Conservation (phyloP, 2,113 vertebrate genomes). For the Sinocyclocheilus rhinocerous region DNA sequence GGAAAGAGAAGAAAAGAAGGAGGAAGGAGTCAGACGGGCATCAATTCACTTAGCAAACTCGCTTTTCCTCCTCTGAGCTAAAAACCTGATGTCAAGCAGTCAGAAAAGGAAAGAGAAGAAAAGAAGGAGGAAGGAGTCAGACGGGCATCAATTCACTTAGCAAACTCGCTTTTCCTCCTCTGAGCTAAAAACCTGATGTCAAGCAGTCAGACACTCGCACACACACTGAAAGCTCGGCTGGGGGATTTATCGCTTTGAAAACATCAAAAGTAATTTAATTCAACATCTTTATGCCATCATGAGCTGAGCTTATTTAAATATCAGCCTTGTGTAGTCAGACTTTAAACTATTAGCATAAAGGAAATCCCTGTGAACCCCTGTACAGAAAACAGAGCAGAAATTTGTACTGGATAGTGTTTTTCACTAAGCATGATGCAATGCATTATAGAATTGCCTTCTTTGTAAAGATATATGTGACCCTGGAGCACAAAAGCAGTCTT, state of each 20-base stretch:
- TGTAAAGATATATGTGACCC: background rate
- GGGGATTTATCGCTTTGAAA: conserved; percentile 2
- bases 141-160: conserved; percentile 55
- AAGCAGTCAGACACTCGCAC: background rate
- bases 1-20: conserved; percentile 41
- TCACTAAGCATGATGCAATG: background rate
- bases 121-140: conserved; percentile 43
- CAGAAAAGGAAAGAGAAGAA: conserved; percentile 42
- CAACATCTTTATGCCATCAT: conserved; percentile 13
- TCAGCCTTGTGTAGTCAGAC: background rate
- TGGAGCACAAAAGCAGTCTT: no score
- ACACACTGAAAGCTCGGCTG: background rate
- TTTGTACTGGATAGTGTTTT: background rate
- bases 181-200: conserved; percentile 23
- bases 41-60: conserved; percentile 56
- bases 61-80: conserved; percentile 20
- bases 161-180: conserved; percentile 44
- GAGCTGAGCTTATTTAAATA: conserved; percentile 13
- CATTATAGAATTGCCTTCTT: background rate
- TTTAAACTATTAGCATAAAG: conserved; percentile 4
- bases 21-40: conserved; percentile 48
- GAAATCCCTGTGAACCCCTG: background rate
- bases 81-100: conserved; percentile 22
- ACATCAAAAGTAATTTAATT: conserved; percentile 24
- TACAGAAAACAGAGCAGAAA: background rate